Base-by-base conservation (phyloP, 2,113 vertebrate species). In the Oncorhynchus mykiss region DNA sequence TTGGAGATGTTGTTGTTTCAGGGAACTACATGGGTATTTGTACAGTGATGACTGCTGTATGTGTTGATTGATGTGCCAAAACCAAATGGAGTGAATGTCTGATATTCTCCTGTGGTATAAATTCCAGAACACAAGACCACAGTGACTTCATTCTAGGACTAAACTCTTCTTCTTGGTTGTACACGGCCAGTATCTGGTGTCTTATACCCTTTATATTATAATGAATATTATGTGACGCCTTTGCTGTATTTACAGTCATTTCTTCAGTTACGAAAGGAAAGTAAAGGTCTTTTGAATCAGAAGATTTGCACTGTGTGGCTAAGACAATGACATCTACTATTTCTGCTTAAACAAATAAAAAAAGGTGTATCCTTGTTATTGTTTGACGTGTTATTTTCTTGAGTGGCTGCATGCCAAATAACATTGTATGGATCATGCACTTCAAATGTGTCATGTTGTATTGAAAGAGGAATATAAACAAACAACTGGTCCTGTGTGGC, bases 251-350 rank as follows among this genome's bases (percentile, higher is more conserved):
- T 67, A 57, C 31, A 57, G 59, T 76, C 16, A 29, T 7, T 69
- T 74, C 18, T 81, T 79, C 12, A 64, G 22, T 77, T 69, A 29
- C 27, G 34, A 11, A 80, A 73, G 60, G 66, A 83, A 79, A 79
- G 80, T 2, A 45, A 45, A 45, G 86, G 80, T 86, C 79, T 85
- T 85, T 86, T 84, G 84, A 72, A 88, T 91, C 82, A 88, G 83
- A 85, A 85, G 87, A 78, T 78, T 64, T 65, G 71, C 39, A 45
- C 39, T 45, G 9, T 45, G 2, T 45, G 39, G 39, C 39, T 45
- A 45, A 45, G 9, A 84, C 87, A 88, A 85, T 20, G 80, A 87
- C 80, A 82, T 25, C 81, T 51, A 24, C 39, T 48, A 11, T 73
- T 64, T 65, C 20, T 45, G 39, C 73, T 22, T 18, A 64, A 74